Base-by-base conservation (phyloP, 1,140 invertebrate species). In the Eulimnadia texana region DNA sequence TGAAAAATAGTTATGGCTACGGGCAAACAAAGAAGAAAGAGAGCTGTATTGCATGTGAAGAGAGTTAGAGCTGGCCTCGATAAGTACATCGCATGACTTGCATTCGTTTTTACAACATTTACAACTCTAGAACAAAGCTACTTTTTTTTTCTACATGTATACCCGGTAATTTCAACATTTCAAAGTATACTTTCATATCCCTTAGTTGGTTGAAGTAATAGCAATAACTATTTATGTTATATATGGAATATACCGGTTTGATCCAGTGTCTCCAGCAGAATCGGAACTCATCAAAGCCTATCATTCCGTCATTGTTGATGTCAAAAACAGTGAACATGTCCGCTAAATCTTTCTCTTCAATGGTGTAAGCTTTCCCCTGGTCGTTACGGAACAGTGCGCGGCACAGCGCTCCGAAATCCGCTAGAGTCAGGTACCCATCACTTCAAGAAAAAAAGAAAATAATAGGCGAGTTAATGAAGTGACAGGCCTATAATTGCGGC, bases 331-430 rank as follows among this genome's bases (percentile, higher is more conserved):
- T 74, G 72, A 88, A 89, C 65, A 89, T 82, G 62, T 90, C 84
- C 25, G 79, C 74, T n/a, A 88, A 75, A 66, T 82, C 80, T 27
- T 84, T 78, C 53, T 82, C 78, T 11, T 84, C 79, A 47, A 92
- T 71, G n/a, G 79, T 79, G 68, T 93, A 93, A 66, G 91, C 84
- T 69, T 86, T 84, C 1, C 89, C 89, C 64, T 81, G 81, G 68
- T 89, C 86, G 71, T 92, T 90, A 3, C 88, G 79, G 74, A 93
- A 93, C 50, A 93, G 72, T 0, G 88, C 86, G 64, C 86, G 82
- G 69, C 86, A 90, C 69, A 93, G 82, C 24, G 85, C 73, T 29
- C 81, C 80, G 71, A 92, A 92, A 74, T 92, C 90, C 1, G 78
- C 74, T 20, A 86, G 71, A 67, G 83, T 86, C 62, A 92, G 73